Percentiles rank a stretch among this genome's conserved stretches.
Conservation (phyloP, 2,888 invertebrate species). For the Microplitis manilae region DNA sequence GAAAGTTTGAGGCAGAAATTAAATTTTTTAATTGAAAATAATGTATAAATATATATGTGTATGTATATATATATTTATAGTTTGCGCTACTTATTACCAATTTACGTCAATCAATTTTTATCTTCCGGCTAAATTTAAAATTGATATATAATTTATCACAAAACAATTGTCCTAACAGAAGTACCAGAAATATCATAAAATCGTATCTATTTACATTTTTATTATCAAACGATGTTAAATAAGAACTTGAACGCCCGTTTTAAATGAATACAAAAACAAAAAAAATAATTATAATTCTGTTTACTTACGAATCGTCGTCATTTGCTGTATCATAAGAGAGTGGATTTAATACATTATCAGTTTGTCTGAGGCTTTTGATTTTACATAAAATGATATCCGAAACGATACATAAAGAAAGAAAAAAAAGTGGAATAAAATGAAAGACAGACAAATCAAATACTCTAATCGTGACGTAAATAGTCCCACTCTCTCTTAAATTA, state of each 20-base stretch:
- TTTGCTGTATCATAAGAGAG: neutral
- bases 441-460: neutral
- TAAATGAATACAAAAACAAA: neutral
- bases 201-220: neutral
- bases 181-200: neutral
- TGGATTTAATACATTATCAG: neutral
- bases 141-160: neutral
- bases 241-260: neutral
- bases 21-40: constrained; percentile 3
- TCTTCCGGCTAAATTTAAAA: neutral
- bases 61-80: constrained; percentile 2
- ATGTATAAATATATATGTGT: neutral
- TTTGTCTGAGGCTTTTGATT: constrained; percentile 1
- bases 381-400: neutral
- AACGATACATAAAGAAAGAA: neutral
- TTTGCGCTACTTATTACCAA: neutral
- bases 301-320: neutral
- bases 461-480: neutral
- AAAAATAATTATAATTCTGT: neutral
- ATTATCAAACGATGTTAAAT: neutral
- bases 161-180: constrained; percentile 26
- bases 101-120: constrained; percentile 23
- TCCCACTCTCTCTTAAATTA: neutral
- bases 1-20: neutral
- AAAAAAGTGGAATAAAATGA: neutral